A percentile compares a stretch with the other conserved stretches of the same genome.
These are phyloP conservation scores for Agrypnus murinus DNA, from an alignment of 2,888 invertebrate genomes.

Conservation along the genomic window DNA sequence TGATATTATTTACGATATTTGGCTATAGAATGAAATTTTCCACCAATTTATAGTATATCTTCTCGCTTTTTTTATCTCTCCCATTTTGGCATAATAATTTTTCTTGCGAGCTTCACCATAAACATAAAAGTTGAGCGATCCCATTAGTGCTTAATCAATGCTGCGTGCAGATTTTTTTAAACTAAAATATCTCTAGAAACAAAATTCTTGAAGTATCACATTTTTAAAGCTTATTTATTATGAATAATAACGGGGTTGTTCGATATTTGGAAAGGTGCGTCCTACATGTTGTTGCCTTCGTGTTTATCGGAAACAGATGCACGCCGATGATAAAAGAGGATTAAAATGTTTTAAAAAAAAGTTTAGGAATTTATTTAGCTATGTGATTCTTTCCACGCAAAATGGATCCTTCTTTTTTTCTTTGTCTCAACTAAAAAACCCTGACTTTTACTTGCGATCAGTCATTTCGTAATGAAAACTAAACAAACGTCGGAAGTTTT, in stretches of 20 bases:
- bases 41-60: no score
- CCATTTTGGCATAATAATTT: no score
- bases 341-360: slow-evolving; percentile 19
- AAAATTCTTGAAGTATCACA: no score
- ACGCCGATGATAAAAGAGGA: neutral
- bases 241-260: neutral
- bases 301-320: slow-evolving; percentile 9
- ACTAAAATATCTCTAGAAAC: no score
- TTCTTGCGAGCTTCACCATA: no score
- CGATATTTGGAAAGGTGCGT: slow-evolving; percentile 21
- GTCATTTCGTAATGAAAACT: neutral
- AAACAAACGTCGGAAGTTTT: neutral
- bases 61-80: neutral
- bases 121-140: no score
- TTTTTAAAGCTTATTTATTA: neutral
- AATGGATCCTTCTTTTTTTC: neutral
- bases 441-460: neutral
- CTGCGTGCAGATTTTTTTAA: no score
- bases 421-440: neutral
- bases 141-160: no score
- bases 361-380: neutral
- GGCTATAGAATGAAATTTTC: no score
- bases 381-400: slow-evolving; percentile 15
- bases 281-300: neutral
- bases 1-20: neutral